Percentiles rank a stretch among this genome's conserved stretches.
phyloP scores from a whole-genome alignment of 2,797 vertebrate species.

The Limnodromus scolopaceus region DNA sequence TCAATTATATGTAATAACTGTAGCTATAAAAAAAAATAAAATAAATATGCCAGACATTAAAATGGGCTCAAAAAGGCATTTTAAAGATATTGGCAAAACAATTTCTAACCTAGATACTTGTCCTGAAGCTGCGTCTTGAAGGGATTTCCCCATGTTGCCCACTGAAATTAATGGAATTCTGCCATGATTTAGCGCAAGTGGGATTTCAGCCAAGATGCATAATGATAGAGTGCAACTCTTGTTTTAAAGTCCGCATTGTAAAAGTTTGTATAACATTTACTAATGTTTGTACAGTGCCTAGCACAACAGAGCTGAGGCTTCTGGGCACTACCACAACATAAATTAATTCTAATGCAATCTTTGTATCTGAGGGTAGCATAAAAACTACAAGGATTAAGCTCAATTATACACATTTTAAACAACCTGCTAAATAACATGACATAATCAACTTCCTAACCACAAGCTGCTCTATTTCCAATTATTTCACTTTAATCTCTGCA shows the following conservation, averaged over 20 bases:
- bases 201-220: constrained; percentile 26
- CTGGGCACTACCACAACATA: constrained; percentile 46
- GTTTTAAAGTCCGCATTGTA: constrained; percentile 41
- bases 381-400: constrained; percentile 46
- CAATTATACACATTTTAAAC: constrained; percentile 59
- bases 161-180: constrained; percentile 4
- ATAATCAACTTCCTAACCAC: constrained; percentile 53
- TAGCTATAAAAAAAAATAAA: neutral
- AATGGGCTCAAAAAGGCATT: neutral
- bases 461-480: constrained; percentile 37
- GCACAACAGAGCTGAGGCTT: constrained; percentile 33
- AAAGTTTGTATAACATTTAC: neutral
- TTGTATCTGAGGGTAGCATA: constrained; percentile 24
- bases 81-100: neutral
- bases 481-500: constrained; percentile 49
- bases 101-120: neutral
- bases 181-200: neutral
- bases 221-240: neutral
- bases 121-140: neutral
- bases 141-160: neutral
- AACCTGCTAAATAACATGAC: constrained; percentile 31
- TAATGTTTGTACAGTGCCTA: neutral
- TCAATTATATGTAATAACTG: neutral
- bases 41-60: neutral
- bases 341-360: constrained; percentile 49